Percentiles rank a stretch among this genome's conserved stretches.
These are phyloP conservation scores for Toxostoma redivivum DNA, from an alignment of 2,113 vertebrate genomes.

Conservation along the genomic window DNA sequence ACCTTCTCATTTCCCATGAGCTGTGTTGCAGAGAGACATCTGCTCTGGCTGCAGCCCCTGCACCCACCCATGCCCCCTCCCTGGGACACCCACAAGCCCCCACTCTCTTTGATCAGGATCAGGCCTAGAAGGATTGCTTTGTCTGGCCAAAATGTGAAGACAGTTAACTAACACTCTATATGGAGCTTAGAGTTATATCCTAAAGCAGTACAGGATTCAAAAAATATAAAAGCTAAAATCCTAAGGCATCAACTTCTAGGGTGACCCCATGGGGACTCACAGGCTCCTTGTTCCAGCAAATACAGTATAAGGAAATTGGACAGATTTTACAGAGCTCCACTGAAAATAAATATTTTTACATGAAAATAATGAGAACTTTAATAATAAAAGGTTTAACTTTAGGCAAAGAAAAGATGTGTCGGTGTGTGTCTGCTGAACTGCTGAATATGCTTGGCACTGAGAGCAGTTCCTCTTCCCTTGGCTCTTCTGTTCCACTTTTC, in stretches of 20 bases:
- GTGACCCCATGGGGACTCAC: fast-evolving
- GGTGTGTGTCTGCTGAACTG: not conserved
- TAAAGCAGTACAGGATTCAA: not conserved
- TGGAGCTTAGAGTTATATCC: not conserved
- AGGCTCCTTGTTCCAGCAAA: not conserved
- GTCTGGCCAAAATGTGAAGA: not conserved
- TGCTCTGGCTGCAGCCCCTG: not conserved
- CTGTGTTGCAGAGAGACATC: not conserved
- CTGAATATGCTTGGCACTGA: not conserved
- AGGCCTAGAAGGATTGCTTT: not conserved
- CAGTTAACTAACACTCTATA: not conserved
- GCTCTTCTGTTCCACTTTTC: not conserved
- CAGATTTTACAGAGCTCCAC: not conserved
- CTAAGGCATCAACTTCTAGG: not conserved
- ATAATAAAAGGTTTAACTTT: not conserved
- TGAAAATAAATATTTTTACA: not conserved
- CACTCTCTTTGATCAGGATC: not conserved
- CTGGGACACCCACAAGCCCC: not conserved
- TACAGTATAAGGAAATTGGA: not conserved
- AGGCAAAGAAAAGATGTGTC: not conserved
- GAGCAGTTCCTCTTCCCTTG: not conserved
- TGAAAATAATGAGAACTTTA: not conserved
- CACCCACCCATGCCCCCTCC: not conserved
- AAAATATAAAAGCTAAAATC: not conserved
- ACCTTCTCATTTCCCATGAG: not conserved